Evolutionary conservation across 1,140 invertebrate species (phyloP), one percentile per base, ranked within the genome.

Genomic region (Schlechtendalia chinensis): DNA sequence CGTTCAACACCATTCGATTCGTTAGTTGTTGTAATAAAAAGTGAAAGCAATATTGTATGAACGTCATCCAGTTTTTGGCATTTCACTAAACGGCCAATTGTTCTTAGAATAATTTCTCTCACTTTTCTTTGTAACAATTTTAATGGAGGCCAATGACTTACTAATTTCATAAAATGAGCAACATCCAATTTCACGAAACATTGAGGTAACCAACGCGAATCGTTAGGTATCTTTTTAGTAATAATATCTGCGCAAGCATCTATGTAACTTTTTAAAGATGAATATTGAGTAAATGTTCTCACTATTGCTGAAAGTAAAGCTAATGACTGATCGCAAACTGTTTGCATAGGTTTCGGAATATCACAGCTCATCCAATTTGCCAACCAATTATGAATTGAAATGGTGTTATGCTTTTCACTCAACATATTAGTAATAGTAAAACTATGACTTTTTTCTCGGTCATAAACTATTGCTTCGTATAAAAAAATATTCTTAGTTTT

Each of bases 271-370:
- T n/a, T n/a, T n/a, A n/a, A n/a, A n/a, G n/a, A n/a, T n/a, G 56
- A 58, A 58, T 58, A 58, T n/a, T 58, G 56, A 10, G 56, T 58
- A 22, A 58, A 58, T 58, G 5, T 24, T 22, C 22, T 58, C 19
- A 58, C 56, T n/a, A 58, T 58, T 24, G 56, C 56, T 22, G 56
- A 58, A 58, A 58, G 56, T 58, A 58, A 22, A 24, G 56, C 56
- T n/a, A 58, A 58, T 11, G 56, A 58, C 22, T 58, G 56, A 58
- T 58, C 56, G 56, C 56, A 58, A 58, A 58, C 56, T n/a, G 56
- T 58, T n/a, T 58, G 56, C 56, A 22, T 58, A 22, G 56, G 56
- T 10, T 22, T 10, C 10, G 56, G 56, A 58, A 58, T n/a, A 58
- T 58, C 22, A 58, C 56, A n/a, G n/a, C 19, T n/a, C 56, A 58